Conservation (phyloP, 2,113 vertebrate genomes). For the Phaethon lepturus region DNA sequence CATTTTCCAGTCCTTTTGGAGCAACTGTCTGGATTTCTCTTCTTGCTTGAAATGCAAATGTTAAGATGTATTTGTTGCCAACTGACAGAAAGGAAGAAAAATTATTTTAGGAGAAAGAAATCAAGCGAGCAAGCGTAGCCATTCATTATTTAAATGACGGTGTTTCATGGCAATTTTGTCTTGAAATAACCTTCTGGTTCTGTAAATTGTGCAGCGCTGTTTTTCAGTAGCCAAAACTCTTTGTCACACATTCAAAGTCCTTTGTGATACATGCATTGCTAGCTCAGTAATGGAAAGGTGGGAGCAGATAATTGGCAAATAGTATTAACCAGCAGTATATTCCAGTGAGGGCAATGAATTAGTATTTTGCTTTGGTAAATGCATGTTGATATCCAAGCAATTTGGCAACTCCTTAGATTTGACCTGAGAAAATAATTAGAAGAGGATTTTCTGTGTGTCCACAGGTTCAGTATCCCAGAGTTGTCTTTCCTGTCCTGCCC, state of each 20-base stretch:
- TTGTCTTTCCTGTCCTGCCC: background rate
- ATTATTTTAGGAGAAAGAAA: conserved; percentile 64
- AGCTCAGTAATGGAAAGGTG: conserved; percentile 18
- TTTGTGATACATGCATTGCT: background rate
- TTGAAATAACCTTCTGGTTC: conserved; percentile 58
- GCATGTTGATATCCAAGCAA: background rate
- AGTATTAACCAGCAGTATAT: background rate
- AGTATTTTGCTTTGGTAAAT: background rate
- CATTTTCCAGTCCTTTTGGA: conserved; percentile 28
- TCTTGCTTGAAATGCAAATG: conserved; percentile 47
- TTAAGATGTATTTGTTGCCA: conserved; percentile 57
- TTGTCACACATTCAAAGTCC: background rate
- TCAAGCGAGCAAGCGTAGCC: conserved; percentile 33
- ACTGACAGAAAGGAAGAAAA: conserved; percentile 59
- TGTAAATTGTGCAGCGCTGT: conserved; percentile 18
- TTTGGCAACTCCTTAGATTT: background rate
- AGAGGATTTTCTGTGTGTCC: background rate
- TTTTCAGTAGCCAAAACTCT: conserved; percentile 46
- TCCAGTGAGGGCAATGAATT: background rate
- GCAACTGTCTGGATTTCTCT: conserved; percentile 22
- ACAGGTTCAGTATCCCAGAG: background rate
- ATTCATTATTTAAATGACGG: conserved; percentile 59
- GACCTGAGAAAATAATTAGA: background rate
- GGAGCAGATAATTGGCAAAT: conserved; percentile 17
- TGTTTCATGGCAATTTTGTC: conserved; percentile 52